These are phyloP conservation scores for Lordiphosa mommai DNA, from an alignment of 1,140 invertebrate genomes.

Conservation along the genomic window DNA sequence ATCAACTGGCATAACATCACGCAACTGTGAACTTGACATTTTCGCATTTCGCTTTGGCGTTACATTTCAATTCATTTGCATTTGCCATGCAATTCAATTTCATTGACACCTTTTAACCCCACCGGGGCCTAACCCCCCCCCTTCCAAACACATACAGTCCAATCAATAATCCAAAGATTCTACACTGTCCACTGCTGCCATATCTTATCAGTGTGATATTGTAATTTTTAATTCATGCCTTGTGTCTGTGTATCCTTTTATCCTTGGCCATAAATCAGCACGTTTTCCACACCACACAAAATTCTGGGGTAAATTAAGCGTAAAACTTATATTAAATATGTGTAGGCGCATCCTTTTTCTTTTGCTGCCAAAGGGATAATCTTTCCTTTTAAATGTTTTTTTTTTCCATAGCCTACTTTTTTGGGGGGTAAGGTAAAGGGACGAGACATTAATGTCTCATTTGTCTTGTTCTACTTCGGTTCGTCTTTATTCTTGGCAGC, in stretches of 20 bases:
- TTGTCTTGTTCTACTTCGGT: constrained; percentile 20
- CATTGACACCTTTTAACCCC: constrained; percentile 8
- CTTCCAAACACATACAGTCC: neutral
- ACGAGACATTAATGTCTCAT: constrained; percentile 29
- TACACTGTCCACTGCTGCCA: no score
- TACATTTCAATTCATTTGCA: constrained; percentile 27
- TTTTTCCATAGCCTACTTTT: constrained; percentile 31
- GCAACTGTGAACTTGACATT: constrained; percentile 67
- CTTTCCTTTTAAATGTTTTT: constrained; percentile 41
- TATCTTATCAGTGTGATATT: no score
- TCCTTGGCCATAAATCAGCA: constrained; percentile 31
- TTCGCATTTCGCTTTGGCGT: constrained; percentile 24
- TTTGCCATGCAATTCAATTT: constrained; percentile 39
- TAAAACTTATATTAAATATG: constrained; percentile 26
- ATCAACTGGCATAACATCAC: constrained; percentile 35
- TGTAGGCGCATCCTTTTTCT: neutral
- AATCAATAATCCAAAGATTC: no score
- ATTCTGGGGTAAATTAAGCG: constrained; percentile 26
- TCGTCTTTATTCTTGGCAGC: constrained; percentile 43
- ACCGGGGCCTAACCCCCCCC: constrained; percentile 1
- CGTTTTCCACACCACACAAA: constrained; percentile 18
- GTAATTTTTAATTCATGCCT: constrained; percentile 33
- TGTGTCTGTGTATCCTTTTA: constrained; percentile 23
- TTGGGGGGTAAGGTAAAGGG: neutral
- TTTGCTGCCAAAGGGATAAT: neutral